Conservation (phyloP, 1,140 invertebrate genomes). For the Prorops nasuta region DNA sequence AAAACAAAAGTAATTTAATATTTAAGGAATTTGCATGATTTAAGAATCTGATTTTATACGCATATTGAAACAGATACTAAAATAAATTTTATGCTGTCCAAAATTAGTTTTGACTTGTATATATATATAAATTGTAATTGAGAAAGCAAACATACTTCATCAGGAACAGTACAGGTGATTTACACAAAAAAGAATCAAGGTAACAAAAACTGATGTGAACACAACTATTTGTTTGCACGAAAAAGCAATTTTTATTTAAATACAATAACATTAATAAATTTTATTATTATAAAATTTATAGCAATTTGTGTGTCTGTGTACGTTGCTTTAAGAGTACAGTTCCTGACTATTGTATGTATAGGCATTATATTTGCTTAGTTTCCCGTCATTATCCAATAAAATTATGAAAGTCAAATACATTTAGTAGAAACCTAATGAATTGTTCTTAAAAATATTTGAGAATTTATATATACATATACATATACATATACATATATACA, state of each 20-base stretch:
- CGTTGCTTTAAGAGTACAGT: slow-evolving; percentile 34
- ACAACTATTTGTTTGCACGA: slow-evolving; percentile 48
- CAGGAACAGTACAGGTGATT: slow-evolving; percentile 47
- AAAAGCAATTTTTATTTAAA: slow-evolving; percentile 53
- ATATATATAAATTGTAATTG: background rate
- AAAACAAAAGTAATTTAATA: no score
- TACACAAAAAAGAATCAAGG: slow-evolving; percentile 33
- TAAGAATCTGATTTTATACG: no score
- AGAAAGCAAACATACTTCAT: slow-evolving; percentile 15
- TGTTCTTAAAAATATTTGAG: background rate
- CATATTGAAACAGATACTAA: no score
- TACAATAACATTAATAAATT: slow-evolving; percentile 48
- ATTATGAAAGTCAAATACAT: background rate
- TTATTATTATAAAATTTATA: slow-evolving; percentile 6
- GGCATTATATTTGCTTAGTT: background rate
- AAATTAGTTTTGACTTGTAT: background rate
- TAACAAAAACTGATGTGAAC: slow-evolving; percentile 49
- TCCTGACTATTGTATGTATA: slow-evolving; percentile 27
- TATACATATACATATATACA: no score
- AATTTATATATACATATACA: slow-evolving; percentile 8
- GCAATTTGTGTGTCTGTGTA: slow-evolving; percentile 12
- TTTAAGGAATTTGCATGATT: no score
- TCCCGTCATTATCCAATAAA: background rate
- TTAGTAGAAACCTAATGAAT: background rate
- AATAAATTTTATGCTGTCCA: background rate